These are phyloP conservation scores for Atherinosoma microstoma DNA, from an alignment of 2,797 vertebrate genomes.

Conservation along the genomic window DNA sequence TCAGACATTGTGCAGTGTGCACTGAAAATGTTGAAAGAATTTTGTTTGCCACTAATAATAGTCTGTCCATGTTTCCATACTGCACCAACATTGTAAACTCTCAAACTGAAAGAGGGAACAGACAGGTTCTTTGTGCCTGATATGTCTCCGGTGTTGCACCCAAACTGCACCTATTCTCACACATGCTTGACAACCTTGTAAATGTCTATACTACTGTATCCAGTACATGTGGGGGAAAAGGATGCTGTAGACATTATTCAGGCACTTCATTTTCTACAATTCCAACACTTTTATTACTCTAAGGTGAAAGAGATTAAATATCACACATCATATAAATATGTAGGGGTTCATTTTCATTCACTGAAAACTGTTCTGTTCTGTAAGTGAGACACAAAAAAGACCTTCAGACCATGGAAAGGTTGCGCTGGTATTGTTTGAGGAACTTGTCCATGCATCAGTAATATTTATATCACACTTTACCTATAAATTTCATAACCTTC, in stretches of 20 bases:
- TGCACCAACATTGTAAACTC: neutral
- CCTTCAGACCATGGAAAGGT: neutral
- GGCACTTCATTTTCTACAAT: neutral
- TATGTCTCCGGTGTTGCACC: neutral
- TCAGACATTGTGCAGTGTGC: too few species aligned
- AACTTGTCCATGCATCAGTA: neutral
- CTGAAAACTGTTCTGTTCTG: neutral
- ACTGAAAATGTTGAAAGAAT: slow-evolving; percentile 5
- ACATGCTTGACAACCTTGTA: neutral
- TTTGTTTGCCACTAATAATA: too few species aligned
- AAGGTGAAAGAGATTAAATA: neutral
- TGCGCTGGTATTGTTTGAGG: too few species aligned
- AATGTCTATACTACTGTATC: neutral
- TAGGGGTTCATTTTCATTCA: neutral
- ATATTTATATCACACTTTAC: neutral
- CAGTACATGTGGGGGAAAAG: neutral
- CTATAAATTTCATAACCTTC: too few species aligned
- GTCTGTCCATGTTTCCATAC: neutral
- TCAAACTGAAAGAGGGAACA: too few species aligned
- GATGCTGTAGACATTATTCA: neutral
- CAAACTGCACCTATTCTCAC: neutral
- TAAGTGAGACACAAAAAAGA: neutral
- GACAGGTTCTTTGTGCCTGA: too few species aligned
- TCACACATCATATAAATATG: neutral
- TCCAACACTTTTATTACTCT: neutral